Conservation (phyloP, 1,140 invertebrate genomes). For the Drosophila nigrodunni region DNA sequence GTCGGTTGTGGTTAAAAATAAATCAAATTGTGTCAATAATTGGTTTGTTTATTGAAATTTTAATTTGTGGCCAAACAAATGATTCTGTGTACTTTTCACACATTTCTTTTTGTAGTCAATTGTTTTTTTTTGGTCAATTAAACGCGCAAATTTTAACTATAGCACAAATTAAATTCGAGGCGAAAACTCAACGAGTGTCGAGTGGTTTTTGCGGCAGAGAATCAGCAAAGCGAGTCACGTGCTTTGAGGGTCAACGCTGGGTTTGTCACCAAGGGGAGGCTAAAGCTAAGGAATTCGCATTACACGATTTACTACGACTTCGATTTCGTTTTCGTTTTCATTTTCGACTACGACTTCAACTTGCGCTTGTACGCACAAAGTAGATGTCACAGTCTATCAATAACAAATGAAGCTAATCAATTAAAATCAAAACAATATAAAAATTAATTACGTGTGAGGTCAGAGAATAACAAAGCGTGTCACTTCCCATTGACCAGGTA, state of each 20-base stretch:
- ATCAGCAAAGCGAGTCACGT: constrained; percentile 68
- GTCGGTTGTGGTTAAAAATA: not conserved
- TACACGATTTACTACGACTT: constrained; percentile 27
- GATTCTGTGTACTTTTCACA: not conserved
- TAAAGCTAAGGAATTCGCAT: constrained; percentile 49
- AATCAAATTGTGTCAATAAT: constrained; percentile 22
- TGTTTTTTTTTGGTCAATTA: constrained; percentile 35
- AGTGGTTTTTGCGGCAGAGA: not conserved
- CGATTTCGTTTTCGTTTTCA: not conserved
- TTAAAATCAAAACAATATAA: constrained; percentile 52
- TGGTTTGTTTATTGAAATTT: constrained; percentile 2
- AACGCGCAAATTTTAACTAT: constrained; percentile 30
- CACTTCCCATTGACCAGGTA: constrained; percentile 12
- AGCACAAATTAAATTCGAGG: constrained; percentile 23
- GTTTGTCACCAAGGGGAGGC: constrained; percentile 61
- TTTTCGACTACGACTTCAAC: not conserved
- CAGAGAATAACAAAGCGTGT: not conserved
- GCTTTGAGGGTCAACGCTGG: constrained; percentile 56
- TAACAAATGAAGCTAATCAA: constrained; percentile 48
- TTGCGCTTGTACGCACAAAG: constrained; percentile 4
- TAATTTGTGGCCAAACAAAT: constrained; percentile 2
- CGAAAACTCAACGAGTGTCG: constrained; percentile 21
- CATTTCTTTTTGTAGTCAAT: not conserved
- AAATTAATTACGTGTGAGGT: constrained; percentile 56
- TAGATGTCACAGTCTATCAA: constrained; percentile 47